Evolutionary conservation across 2,888 invertebrate species (phyloP).

Genomic region (Corythucha ciliata): DNA sequence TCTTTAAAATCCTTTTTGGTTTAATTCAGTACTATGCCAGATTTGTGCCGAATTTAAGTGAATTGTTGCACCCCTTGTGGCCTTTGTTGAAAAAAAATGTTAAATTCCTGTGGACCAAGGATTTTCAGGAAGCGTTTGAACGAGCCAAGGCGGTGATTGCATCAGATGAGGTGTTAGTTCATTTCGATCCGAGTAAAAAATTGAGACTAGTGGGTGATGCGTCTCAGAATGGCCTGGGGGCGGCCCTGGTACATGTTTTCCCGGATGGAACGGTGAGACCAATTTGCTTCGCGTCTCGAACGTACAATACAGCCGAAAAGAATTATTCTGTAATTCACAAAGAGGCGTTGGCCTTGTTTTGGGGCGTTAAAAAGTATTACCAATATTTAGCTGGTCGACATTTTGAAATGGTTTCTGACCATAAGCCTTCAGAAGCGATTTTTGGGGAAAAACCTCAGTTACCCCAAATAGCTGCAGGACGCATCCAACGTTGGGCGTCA

Average conservation of each 20-base stretch:
- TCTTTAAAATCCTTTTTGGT: conserved; percentile 11
- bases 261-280: background rate
- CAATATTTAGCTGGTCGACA: conserved; percentile 39
- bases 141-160: conserved; percentile 10
- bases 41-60: conserved; percentile 10
- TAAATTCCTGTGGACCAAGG: conserved; percentile 4
- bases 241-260: conserved; percentile 10
- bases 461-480: too few species aligned
- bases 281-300: conserved; percentile 8
- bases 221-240: conserved; percentile 13
- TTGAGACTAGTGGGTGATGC: conserved; percentile 13
- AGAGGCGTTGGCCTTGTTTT: conserved; percentile 34
- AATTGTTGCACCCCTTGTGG: conserved; percentile 9
- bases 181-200: conserved; percentile 4
- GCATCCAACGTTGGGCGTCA: too few species aligned
- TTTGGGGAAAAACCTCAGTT: conserved; percentile 15
- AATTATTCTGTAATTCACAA: conserved; percentile 28
- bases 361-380: conserved; percentile 39
- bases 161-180: conserved; percentile 1
- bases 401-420: conserved; percentile 39
- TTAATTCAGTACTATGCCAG: conserved; percentile 17
- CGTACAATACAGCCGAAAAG: conserved; percentile 6
- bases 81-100: conserved; percentile 5
- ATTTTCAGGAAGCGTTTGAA: background rate
- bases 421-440: conserved; percentile 36